Evolutionary conservation across 2,888 invertebrate species (phyloP), one percentile per base, ranked within the genome.

Genomic region (Mythimna pallens): DNA sequence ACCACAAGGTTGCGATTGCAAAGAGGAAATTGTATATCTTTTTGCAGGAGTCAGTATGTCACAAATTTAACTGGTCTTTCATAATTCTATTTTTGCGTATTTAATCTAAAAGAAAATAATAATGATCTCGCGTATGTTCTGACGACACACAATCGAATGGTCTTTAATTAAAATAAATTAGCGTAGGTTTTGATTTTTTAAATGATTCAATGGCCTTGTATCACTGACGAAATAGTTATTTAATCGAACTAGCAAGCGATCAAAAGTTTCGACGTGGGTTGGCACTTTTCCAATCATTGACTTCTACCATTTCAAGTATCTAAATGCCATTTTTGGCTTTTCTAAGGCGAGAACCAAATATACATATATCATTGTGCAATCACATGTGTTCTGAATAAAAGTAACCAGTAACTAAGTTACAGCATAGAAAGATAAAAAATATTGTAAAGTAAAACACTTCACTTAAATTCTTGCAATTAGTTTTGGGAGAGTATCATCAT

Each of bases 301-400:
- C 22, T 25, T 30, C 54, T 50, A 43, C 12, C 50, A 61, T 76
- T 62, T 72, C 40, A 62, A n/a, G 55, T 43, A n/a, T 54, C 40
- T 70, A 50, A 34, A 36, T 71, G 54, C 71, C 71, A 30, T 65
- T 55, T 72, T 63, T 14, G 25, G 43, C 14, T 40, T 54, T 40
- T 40, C 12, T 65, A 59, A 77, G 73, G 77, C 25, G 12, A 67
- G 34, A 63, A 20, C 36, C 58, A 78, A 47, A 64, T 78, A 22
- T 9, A 40, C 17, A 12, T 43, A 25, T 25, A 25, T 52, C n/a
- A 64, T 54, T 64, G 25, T 59, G 34, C 58, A 70, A 59, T 54
- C 22, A 30, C 30, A 34, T 55, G 20, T 62, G 30, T 34, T 70
- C 34, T 34, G 25, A 52, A 43, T 20, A 22, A 12, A 50, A 64